Conservation (phyloP, 2,888 invertebrate genomes). For the Scaptomyza cyrtandrae region DNA sequence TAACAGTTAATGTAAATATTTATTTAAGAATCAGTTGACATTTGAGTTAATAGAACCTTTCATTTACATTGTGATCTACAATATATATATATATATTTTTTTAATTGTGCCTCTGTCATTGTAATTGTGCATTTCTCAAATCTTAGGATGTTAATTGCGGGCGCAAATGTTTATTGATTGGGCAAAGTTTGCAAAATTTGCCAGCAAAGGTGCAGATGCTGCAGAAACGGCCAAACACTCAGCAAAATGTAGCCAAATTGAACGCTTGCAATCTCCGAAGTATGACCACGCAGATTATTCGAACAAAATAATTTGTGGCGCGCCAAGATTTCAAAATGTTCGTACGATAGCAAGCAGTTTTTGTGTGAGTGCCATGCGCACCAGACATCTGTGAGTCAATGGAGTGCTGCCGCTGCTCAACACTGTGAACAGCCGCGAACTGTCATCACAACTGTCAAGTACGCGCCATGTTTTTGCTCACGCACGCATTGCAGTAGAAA, state of each 20-base stretch:
- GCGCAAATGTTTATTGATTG: constrained; percentile 14
- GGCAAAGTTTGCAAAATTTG: constrained; percentile 39
- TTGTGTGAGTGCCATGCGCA: background rate
- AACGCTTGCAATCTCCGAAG: constrained; percentile 14
- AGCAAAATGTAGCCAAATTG: constrained; percentile 31
- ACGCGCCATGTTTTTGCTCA: constrained; percentile 64
- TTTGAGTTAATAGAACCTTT: background rate
- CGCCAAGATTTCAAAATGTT: background rate
- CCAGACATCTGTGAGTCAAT: background rate
- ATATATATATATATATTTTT: background rate
- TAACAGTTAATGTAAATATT: background rate
- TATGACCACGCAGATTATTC: constrained; percentile 4
- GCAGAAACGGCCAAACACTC: too few relatives aligned
- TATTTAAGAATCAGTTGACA: background rate
- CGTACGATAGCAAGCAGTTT: constrained; percentile 14
- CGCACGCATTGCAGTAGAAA: constrained; percentile 63
- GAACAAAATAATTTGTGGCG: background rate
- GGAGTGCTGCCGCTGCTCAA: constrained; percentile 42
- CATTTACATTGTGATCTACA: background rate
- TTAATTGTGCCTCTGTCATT: constrained; percentile 31
- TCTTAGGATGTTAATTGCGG: constrained; percentile 23
- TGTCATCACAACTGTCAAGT: constrained; percentile 58
- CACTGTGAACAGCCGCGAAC: constrained; percentile 36
- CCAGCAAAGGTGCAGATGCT: constrained; percentile 30
- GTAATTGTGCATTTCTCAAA: constrained; percentile 13